Conservation (phyloP, 2,797 vertebrate genomes). For the Clarias platycephalus region DNA sequence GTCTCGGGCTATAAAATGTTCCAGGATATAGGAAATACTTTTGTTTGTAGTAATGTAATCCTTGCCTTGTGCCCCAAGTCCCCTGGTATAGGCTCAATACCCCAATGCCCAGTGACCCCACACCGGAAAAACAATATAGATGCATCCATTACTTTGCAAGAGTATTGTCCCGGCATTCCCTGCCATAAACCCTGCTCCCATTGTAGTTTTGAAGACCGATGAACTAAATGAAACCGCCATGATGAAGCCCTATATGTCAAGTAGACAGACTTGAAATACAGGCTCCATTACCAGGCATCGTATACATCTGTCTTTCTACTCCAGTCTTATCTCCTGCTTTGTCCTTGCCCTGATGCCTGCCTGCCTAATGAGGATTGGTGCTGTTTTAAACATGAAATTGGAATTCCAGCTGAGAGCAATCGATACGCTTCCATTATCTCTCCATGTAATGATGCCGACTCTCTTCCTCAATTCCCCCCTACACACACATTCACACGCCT, state of each 20-base stretch:
- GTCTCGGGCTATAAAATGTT: not conserved
- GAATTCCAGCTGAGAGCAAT: slow-evolving; percentile 71
- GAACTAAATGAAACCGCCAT: not conserved
- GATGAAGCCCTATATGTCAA: not conserved
- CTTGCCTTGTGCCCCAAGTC: too few species aligned
- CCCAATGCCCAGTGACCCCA: too few species aligned
- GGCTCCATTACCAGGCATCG: not conserved
- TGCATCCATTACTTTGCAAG: not conserved
- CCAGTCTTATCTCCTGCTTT: slow-evolving; percentile 24
- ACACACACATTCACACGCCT: slow-evolving; percentile 31
- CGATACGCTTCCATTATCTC: slow-evolving; percentile 80
- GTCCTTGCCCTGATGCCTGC: slow-evolving; percentile 52
- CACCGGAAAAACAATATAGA: not conserved
- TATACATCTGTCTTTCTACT: not conserved
- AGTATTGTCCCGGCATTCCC: not conserved
- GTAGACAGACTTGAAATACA: slow-evolving; percentile 14
- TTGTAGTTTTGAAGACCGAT: not conserved
- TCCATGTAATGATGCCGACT: slow-evolving; percentile 73
- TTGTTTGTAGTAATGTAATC: not conserved
- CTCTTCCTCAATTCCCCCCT: slow-evolving; percentile 44
- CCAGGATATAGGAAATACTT: not conserved
- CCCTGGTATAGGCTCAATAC: too few species aligned
- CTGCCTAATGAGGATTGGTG: slow-evolving; percentile 79
- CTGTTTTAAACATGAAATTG: slow-evolving; percentile 84
- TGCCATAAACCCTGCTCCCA: not conserved